Conservation (phyloP, 2,888 invertebrate genomes). For the Salticus scenicus region DNA sequence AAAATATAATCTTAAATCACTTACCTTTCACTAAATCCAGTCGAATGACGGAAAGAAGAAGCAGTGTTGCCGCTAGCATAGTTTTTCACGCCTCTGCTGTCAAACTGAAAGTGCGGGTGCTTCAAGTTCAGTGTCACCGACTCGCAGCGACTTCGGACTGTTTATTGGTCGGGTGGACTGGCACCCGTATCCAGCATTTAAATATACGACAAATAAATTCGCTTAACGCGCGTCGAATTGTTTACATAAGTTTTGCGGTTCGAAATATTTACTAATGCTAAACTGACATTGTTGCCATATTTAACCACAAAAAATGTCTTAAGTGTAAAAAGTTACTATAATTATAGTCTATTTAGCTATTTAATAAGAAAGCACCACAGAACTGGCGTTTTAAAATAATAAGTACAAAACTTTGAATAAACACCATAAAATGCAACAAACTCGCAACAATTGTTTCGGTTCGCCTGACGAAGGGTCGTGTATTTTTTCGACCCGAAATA, state of each 20-base stretch:
- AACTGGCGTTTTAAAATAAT: too few species aligned
- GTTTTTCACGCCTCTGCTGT: background rate
- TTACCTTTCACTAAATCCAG: constrained; percentile 27
- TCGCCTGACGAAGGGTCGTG: too few species aligned
- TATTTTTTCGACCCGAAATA: too few species aligned
- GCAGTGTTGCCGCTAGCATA: background rate
- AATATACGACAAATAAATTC: constrained; percentile 47
- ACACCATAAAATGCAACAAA: too few species aligned
- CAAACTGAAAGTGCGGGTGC: constrained; percentile 41
- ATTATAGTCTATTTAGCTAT: too few species aligned
- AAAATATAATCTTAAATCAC: background rate
- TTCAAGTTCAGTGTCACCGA: constrained; percentile 54
- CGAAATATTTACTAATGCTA: background rate
- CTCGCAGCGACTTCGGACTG: background rate
- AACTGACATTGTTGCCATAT: constrained; percentile 5
- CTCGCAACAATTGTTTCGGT: too few species aligned
- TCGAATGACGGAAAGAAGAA: background rate
- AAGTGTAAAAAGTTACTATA: too few species aligned
- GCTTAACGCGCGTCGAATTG: background rate
- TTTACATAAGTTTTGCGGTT: background rate
- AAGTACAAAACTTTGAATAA: too few species aligned
- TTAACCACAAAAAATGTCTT: background rate
- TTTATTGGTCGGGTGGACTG: constrained; percentile 38
- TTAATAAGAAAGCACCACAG: too few species aligned
- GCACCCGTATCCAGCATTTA: constrained; percentile 52